phyloP scores from a whole-genome alignment of 2,888 invertebrate species.

The Sphaerophoria taeniata region DNA sequence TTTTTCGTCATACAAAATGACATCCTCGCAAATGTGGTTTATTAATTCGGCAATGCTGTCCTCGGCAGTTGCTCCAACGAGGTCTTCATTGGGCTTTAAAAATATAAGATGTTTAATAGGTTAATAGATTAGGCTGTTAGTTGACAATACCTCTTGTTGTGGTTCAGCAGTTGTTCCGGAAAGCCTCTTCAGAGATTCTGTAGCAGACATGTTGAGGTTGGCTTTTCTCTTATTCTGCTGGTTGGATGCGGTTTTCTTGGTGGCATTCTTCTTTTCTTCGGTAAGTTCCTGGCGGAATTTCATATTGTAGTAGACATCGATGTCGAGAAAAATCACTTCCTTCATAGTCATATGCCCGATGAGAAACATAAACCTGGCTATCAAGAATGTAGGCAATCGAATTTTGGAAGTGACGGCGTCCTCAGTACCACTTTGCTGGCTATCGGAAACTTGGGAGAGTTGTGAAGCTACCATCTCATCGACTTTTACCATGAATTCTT shows the following conservation, averaged over 20 bases:
- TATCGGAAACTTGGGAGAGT: conserved; percentile 76
- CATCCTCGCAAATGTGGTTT: conserved; percentile 87
- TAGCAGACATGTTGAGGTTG: conserved; percentile 81
- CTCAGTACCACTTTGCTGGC: conserved; percentile 76
- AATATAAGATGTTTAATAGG: too few relatives aligned
- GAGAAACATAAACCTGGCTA: conserved; percentile 85
- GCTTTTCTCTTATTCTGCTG: conserved; percentile 78
- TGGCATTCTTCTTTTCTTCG: conserved; percentile 78
- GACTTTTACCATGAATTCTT: conserved; percentile 81
- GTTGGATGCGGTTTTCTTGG: conserved; percentile 80
- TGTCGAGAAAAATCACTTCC: conserved; percentile 92
- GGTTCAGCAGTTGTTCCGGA: conserved; percentile 81
- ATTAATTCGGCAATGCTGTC: conserved; percentile 95
- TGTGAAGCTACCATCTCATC: conserved; percentile 75
- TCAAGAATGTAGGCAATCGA: conserved; percentile 80
- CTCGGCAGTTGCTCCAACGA: conserved; percentile 93
- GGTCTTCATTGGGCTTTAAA: conserved; percentile 85
- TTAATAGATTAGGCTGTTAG: neutral
- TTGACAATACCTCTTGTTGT: conserved; percentile 79
- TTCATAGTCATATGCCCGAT: conserved; percentile 91
- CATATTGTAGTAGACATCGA: conserved; percentile 91
- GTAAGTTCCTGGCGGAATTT: conserved; percentile 86
- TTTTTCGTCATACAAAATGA: conserved; percentile 82
- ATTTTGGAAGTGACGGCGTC: conserved; percentile 66
- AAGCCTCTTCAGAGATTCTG: conserved; percentile 81